These are phyloP conservation scores for Ploceus nigricollis DNA, from an alignment of 2,113 vertebrate genomes.

Conservation along the genomic window DNA sequence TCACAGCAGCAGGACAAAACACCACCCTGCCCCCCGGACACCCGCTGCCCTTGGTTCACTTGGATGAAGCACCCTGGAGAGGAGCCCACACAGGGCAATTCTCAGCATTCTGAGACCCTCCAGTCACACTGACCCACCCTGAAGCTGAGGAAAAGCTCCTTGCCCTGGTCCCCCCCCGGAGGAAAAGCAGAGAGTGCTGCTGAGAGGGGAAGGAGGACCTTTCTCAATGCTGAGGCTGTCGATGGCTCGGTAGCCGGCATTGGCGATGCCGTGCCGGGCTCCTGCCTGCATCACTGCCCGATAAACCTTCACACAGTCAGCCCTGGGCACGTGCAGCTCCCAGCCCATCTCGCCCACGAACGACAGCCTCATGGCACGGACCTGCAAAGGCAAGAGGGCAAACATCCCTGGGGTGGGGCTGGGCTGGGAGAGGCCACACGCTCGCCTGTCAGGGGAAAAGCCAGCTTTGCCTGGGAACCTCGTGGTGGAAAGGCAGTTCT, in stretches of 20 bases:
- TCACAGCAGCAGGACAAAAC: accelerated
- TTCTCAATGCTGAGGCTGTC: constrained; percentile 98
- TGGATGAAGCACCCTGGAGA: neutral
- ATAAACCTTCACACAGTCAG: constrained; percentile 85
- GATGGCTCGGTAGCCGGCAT: constrained; percentile 93
- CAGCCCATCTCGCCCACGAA: constrained; percentile 96
- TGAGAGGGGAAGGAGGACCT: constrained; percentile 68
- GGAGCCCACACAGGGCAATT: accelerated
- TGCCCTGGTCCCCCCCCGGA: accelerated
- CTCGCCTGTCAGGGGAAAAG: accelerated
- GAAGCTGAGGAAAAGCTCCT: neutral
- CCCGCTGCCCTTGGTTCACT: accelerated
- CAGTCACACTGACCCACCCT: neutral
- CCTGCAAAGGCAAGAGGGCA: constrained; percentile 61
- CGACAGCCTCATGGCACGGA: constrained; percentile 90
- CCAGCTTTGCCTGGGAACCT: neutral
- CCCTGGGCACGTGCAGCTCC: constrained; percentile 90
- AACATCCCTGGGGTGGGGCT: accelerated
- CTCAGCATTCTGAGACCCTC: neutral
- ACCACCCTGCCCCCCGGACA: neutral
- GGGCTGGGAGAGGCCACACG: accelerated
- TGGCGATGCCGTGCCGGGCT: constrained; percentile 79
- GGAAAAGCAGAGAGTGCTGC: accelerated
- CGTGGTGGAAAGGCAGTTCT: neutral
- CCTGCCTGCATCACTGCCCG: constrained; percentile 86